Evolutionary conservation across 2,888 invertebrate species (phyloP), one percentile per base, ranked within the genome.

Genomic region (Ornithoptera priamus): DNA sequence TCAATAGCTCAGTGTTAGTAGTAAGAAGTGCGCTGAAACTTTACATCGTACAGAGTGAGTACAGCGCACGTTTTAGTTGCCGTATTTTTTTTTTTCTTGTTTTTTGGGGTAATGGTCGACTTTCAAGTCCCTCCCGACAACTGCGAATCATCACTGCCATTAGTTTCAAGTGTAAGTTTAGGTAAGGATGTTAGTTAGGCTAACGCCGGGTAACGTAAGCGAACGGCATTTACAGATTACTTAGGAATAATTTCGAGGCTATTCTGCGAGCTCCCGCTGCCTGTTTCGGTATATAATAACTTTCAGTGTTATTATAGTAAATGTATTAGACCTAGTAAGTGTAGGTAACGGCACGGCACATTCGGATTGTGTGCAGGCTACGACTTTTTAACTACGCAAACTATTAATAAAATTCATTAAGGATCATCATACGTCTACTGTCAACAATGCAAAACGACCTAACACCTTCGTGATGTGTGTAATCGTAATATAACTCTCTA

Each of bases 141-240:
- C 88, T 85, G 87, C 88, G 86, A 80, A 85, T 82, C 83, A 85
- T 77, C 89, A 92, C 92, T 92, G 92, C 92, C 92, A 92, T 86
- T 88, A 87, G 85, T 79, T 75, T 81, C 82, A 81, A 75, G 75
- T 78, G 73, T 87, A 87, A 86, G 85, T 18, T 67, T 62, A 53
- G 77, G 68, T 74, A 75, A 81, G 53, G 76, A 75, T 75, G 77
- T 81, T 83, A 84, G 81, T 79, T 70, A 78, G 61, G 53, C 1
- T 12, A 60, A 50, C 46, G 67, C 67, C 67, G 22, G 67, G 56
- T 62, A 46, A 50, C n/a, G 20, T 46, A 12, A 58, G 20, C 36
- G 63, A 63, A 53, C 46, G 46, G 58, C 59, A 42, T 63, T 63
- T 59, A 67, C 8, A 20, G 30, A 56, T 46, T 64, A 7, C 46